Base-by-base conservation (phyloP, 1,140 invertebrate genomes). In the Scaptomyza montana region DNA sequence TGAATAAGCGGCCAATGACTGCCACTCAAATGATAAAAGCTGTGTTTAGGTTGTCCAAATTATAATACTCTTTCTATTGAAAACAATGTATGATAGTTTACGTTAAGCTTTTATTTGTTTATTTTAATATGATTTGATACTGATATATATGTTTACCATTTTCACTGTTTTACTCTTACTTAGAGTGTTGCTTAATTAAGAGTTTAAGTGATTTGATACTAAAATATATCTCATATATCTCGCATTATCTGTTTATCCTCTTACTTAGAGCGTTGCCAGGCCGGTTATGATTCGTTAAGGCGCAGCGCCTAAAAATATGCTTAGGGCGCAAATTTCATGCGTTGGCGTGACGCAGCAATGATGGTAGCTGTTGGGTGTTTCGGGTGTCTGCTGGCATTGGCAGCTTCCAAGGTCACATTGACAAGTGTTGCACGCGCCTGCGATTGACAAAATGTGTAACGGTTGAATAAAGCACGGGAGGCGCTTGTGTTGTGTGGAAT, bases 351-450 rank as follows among this genome's bases (percentile, higher is more conserved):
- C 19, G 36, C n/a, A 16, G 16, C 47, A 5, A 41, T 36, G 8
- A 36, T 8, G 33, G 33, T 36, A 36, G 33, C 9, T 36, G 21
- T 33, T 57, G 55, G 41, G 54, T 6, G 33, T 9, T 43, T 47
- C 13, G 16, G 21, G 7, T 68, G 74, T 63, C 74, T 41, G 57
- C 74, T 67, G 84, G 71, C 71, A 87, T 87, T 89, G 82, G 68
- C 84, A 74, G 69, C 76, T 50, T 41, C 55, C 84, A 89, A 89
- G 84, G 84, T 89, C 84, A 89, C 70, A 78, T 80, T 87, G 84
- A 87, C 84, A 89, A 87, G 84, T 89, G 84, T 89, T 89, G 84
- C 84, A 89, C 84, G 84, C 84, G 84, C 79, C 67, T 70, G 75
- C 66, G 41, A 71, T 65, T 65, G 68, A 57, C 72, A 60, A 70